phyloP scores from a whole-genome alignment of 2,113 vertebrate species.

The Chrysochloris asiatica region DNA sequence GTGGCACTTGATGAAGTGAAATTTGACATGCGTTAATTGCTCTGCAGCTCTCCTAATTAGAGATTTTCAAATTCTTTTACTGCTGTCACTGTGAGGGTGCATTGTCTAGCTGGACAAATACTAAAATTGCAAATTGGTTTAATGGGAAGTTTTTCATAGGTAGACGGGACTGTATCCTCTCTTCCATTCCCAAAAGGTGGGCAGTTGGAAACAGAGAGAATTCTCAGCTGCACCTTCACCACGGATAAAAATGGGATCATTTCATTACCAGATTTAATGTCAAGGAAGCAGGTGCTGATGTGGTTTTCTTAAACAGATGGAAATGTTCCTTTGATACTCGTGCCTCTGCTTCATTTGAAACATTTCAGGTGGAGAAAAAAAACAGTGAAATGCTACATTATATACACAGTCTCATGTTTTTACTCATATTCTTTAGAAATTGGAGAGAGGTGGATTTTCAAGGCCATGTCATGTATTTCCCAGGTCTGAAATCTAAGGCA shows the following conservation, averaged over 20 bases:
- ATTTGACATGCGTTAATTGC: constrained; percentile 99
- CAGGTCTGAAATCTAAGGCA: constrained; percentile 53
- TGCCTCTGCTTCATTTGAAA: constrained; percentile 37
- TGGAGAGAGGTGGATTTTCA: constrained; percentile 36
- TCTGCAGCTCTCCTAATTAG: constrained; percentile 96
- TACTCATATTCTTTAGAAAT: constrained; percentile 34
- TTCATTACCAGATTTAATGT: constrained; percentile 29
- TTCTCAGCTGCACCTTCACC: constrained; percentile 21
- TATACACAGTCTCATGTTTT: constrained; percentile 54
- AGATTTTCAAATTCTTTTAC: constrained; percentile 93
- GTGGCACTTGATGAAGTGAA: constrained; percentile 98
- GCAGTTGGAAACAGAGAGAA: not conserved
- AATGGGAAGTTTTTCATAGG: constrained; percentile 77
- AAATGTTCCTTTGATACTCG: constrained; percentile 30
- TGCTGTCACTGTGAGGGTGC: constrained; percentile 87
- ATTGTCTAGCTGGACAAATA: constrained; percentile 86
- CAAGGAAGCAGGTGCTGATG: constrained; percentile 60
- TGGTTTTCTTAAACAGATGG: constrained; percentile 64
- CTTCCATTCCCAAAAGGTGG: constrained; percentile 18
- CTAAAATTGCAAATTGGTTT: constrained; percentile 82
- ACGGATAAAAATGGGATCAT: constrained; percentile 56
- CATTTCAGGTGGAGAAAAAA: constrained; percentile 46
- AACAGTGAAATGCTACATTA: constrained; percentile 38
- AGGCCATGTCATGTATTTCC: constrained; percentile 58
- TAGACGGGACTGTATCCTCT: not conserved